A percentile compares a stretch with the other conserved stretches of the same genome.
Conservation (phyloP, 2,797 vertebrate species). For the Arctocebus calabarensis region DNA sequence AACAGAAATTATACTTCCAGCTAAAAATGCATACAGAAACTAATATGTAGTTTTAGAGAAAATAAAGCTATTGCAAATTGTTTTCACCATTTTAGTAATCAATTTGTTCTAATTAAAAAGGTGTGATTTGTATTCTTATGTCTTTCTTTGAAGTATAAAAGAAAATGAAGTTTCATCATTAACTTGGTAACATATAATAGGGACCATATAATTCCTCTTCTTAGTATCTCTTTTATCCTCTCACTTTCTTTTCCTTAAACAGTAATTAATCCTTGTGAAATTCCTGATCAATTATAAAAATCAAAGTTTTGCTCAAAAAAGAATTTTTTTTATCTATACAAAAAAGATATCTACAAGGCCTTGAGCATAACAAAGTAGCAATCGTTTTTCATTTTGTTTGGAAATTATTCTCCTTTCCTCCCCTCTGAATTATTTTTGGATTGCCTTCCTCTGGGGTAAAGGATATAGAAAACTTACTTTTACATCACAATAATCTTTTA, state of each 20-base stretch:
- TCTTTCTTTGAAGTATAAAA: slow-evolving; percentile 69
- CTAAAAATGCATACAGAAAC: slow-evolving; percentile 76
- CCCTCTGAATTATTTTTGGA: not conserved
- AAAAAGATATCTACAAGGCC: not conserved
- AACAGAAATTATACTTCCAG: slow-evolving; percentile 78
- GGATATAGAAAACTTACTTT: not conserved
- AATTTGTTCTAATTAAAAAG: slow-evolving; percentile 82
- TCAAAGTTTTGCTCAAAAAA: not conserved
- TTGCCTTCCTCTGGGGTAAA: not conserved
- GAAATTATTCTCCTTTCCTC: not conserved
- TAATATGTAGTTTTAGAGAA: slow-evolving; percentile 71
- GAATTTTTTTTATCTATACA: not conserved
- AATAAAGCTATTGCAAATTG: slow-evolving; percentile 68
- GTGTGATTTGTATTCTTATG: slow-evolving; percentile 71
- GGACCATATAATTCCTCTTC: slow-evolving; percentile 19
- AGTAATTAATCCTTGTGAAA: slow-evolving; percentile 20
- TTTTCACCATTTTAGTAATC: slow-evolving; percentile 81
- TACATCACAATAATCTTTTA: not conserved
- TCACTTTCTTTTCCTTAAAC: slow-evolving; percentile 50
- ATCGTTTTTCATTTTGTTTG: not conserved
- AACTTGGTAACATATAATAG: slow-evolving; percentile 47
- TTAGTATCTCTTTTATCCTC: slow-evolving; percentile 1
- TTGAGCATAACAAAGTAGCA: not conserved
- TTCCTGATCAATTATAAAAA: slow-evolving; percentile 50
- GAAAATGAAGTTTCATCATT: slow-evolving; percentile 60